phyloP scores from a whole-genome alignment of 1,140 invertebrate species.

The Batillaria attramentaria region DNA sequence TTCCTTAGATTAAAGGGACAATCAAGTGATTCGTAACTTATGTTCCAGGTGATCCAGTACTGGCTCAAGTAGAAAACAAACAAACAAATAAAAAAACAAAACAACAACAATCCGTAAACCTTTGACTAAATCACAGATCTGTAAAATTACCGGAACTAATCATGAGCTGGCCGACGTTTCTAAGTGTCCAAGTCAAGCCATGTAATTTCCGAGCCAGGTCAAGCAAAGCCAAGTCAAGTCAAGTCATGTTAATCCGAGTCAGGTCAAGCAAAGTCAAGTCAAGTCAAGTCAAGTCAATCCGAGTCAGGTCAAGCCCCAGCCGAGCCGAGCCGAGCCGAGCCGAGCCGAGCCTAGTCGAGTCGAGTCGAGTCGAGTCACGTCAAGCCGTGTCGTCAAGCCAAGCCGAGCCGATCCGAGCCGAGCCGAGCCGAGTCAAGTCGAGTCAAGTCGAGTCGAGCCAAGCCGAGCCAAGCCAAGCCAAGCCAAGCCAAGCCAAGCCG shows the following conservation, averaged over 20 bases:
- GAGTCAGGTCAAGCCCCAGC: constrained; percentile 26
- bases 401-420: too few species aligned
- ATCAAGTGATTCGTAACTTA: too few species aligned
- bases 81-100: not conserved
- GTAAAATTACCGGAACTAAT: not conserved
- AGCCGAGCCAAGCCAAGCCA: constrained; percentile 30
- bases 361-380: constrained; percentile 26
- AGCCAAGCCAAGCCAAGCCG: constrained; percentile 31
- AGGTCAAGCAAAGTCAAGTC: not conserved
- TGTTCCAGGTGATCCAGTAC: too few species aligned
- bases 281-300: constrained; percentile 27
- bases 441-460: constrained; percentile 20
- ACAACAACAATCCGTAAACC: not conserved
- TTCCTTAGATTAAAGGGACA: too few species aligned
- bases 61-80: too few species aligned
- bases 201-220: too few species aligned
- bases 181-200: not conserved
- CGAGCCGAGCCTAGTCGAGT: constrained; percentile 30
- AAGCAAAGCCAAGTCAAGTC: not conserved
- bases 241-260: not conserved
- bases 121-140: not conserved
- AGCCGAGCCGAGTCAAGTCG: constrained; percentile 9
- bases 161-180: not conserved
- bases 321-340: too few species aligned
- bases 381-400: too few species aligned